Evolutionary conservation across 2,113 vertebrate species (phyloP).

Genomic region (Mormoops blainvillei): DNA sequence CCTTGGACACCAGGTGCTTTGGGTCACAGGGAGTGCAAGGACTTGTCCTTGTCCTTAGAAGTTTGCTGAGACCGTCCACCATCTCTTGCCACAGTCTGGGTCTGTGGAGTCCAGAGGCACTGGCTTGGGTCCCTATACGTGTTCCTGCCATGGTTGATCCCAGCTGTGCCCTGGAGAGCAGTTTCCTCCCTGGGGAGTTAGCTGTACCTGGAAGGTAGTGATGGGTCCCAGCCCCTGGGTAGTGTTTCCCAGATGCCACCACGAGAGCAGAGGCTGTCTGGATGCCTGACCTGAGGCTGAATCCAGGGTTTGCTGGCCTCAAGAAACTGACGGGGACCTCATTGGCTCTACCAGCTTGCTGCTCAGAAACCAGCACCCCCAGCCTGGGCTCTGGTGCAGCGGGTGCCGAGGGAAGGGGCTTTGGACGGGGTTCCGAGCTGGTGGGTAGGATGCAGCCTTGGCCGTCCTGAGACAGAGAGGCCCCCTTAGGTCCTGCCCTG

Average conservation of each 20-base stretch:
- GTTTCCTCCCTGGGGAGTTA: neutral
- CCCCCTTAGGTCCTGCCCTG: neutral
- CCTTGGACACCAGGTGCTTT: neutral
- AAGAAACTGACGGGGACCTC: neutral
- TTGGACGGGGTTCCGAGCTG: neutral
- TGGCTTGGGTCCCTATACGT: neutral
- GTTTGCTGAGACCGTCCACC: neutral
- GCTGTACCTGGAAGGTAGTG: neutral
- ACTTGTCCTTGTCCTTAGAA: neutral
- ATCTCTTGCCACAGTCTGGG: neutral
- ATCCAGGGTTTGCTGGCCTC: neutral
- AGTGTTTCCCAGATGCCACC: neutral
- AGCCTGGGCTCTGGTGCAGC: neutral
- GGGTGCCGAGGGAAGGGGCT: neutral
- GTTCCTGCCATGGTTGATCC: neutral
- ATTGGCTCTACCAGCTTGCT: neutral
- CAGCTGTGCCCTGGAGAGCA: neutral
- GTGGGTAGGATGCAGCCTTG: rapidly evolving
- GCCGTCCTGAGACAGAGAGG: neutral
- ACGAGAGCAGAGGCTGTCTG: rapidly evolving
- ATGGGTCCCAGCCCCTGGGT: neutral
- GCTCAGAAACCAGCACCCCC: neutral
- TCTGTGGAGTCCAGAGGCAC: neutral
- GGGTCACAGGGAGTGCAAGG: neutral
- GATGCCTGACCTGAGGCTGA: neutral